A percentile compares a stretch with the other conserved stretches of the same genome.
Conservation (phyloP, 2,888 invertebrate genomes). For the Lampropteryx suffumata region DNA sequence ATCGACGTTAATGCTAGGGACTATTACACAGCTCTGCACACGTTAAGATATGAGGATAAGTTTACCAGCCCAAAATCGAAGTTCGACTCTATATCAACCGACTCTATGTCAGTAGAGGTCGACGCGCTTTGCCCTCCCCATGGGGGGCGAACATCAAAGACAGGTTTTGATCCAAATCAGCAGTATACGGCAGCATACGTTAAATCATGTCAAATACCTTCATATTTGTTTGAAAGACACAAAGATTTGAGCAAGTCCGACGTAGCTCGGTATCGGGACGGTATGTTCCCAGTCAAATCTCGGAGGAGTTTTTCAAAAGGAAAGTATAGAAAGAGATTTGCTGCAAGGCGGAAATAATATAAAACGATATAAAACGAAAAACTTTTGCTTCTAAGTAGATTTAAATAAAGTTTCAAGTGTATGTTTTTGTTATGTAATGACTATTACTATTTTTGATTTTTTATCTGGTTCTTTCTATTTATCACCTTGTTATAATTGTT, state of each 20-base stretch:
- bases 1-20: conserved; percentile 46
- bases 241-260: conserved; percentile 28
- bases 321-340: conserved; percentile 57
- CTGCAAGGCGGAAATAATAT: conserved; percentile 49
- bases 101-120: conserved; percentile 49
- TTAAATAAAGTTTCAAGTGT: background rate
- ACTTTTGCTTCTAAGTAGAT: background rate
- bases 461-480: too few species aligned
- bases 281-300: conserved; percentile 43
- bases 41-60: conserved; percentile 62
- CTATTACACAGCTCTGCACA: conserved; percentile 50
- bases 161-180: conserved; percentile 22
- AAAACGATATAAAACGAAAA: conserved; percentile 32
- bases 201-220: conserved; percentile 16
- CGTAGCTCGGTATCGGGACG: conserved; percentile 21
- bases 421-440: background rate
- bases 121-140: conserved; percentile 54
- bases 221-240: conserved; percentile 20
- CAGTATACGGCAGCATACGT: conserved; percentile 27
- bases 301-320: conserved; percentile 48
- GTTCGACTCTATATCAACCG: conserved; percentile 44
- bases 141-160: conserved; percentile 34
- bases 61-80: conserved; percentile 51
- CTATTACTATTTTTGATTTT: background rate
- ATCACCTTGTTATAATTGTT: too few species aligned